A percentile compares a stretch with the other conserved stretches of the same genome.
Evolutionary conservation across 2,113 vertebrate genomes (phyloP).

Genomic region (Tor tambroides): DNA sequence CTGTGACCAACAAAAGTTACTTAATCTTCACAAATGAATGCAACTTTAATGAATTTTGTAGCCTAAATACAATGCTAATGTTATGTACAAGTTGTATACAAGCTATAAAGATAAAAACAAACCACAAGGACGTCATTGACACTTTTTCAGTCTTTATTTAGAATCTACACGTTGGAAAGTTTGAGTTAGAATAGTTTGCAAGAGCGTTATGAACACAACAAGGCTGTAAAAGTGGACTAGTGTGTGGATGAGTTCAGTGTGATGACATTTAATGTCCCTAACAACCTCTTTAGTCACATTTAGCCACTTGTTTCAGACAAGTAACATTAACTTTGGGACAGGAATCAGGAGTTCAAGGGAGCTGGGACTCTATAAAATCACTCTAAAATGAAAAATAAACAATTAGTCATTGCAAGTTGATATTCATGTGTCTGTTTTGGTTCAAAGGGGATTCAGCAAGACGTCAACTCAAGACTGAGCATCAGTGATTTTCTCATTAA

Average conservation of each 20-base stretch:
- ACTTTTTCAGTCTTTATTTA: no score
- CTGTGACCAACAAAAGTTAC: no score
- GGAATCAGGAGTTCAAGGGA: background rate
- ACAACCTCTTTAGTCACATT: background rate
- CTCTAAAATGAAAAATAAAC: background rate
- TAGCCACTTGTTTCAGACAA: background rate
- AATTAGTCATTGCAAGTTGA: background rate
- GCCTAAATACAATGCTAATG: background rate
- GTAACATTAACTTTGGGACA: background rate
- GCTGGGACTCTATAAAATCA: background rate
- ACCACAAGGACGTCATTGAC: no score
- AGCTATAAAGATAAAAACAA: no score
- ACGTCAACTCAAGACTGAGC: slow-evolving; percentile 86
- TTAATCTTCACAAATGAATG: background rate
- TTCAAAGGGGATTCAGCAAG: slow-evolving; percentile 89
- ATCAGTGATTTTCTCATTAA: slow-evolving; percentile 97
- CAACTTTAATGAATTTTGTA: background rate
- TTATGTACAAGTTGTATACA: no score
- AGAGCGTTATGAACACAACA: background rate
- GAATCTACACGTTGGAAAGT: background rate
- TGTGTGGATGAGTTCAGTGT: background rate
- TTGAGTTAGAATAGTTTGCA: background rate
- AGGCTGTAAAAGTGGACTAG: background rate
- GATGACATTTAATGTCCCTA: background rate
- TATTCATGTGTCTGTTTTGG: slow-evolving; percentile 41